phyloP scores from a whole-genome alignment of 1,140 invertebrate species.

The Cyrtorhinus lividipennis region DNA sequence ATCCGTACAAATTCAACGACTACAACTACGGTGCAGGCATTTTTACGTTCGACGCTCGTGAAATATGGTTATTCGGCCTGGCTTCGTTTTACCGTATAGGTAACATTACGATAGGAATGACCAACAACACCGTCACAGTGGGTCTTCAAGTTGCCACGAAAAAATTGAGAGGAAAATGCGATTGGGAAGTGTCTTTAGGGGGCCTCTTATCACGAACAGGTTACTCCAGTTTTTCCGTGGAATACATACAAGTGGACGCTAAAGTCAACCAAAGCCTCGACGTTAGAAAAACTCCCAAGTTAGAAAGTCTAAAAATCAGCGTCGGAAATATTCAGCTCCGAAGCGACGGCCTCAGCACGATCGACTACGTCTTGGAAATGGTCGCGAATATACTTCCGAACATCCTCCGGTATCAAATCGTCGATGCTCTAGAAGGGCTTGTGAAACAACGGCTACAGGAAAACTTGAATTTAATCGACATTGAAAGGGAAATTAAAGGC shows the following conservation, averaged over 20 bases:
- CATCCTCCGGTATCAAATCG: constrained; percentile 65
- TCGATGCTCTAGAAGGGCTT: constrained; percentile 62
- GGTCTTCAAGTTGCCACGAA: constrained; percentile 61
- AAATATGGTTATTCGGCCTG: constrained; percentile 62
- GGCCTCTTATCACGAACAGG: constrained; percentile 54
- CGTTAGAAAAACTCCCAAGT: constrained; percentile 48
- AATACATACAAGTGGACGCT: constrained; percentile 45
- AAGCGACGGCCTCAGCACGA: constrained; percentile 54
- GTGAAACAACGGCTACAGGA: constrained; percentile 49
- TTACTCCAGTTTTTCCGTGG: constrained; percentile 53
- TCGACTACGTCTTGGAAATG: constrained; percentile 66
- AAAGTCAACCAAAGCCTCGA: constrained; percentile 59
- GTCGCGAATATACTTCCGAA: constrained; percentile 64
- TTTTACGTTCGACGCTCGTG: constrained; percentile 41
- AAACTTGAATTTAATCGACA: constrained; percentile 51
- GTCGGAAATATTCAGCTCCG: constrained; percentile 65
- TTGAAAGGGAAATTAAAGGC: constrained; percentile 52
- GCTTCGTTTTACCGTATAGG: constrained; percentile 66
- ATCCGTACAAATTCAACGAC: constrained; percentile 51
- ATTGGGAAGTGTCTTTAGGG: constrained; percentile 57
- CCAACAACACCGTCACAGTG: constrained; percentile 48
- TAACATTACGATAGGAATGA: constrained; percentile 53
- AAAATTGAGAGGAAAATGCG: constrained; percentile 52
- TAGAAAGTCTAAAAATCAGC: constrained; percentile 59
- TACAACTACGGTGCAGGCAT: constrained; percentile 53